A percentile compares a stretch with the other conserved stretches of the same genome.
These are phyloP conservation scores for Eonycteris spelaea DNA, from an alignment of 2,113 vertebrate species.

Conservation along the genomic window DNA sequence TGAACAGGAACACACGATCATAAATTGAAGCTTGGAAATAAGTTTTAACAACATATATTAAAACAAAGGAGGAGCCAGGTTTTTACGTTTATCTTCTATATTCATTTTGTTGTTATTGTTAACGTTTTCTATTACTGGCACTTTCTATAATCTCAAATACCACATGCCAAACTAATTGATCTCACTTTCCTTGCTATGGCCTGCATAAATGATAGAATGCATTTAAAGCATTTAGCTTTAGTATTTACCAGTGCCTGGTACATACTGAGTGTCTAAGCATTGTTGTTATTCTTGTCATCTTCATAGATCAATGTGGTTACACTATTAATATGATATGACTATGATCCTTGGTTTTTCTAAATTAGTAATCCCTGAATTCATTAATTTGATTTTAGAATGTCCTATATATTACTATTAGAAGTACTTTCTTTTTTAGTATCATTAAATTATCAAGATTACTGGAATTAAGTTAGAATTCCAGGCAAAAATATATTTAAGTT, in stretches of 20 bases:
- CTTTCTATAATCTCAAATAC: slow-evolving; percentile 45
- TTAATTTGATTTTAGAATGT: not conserved
- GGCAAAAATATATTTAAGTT: not conserved
- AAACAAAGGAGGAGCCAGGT: not conserved
- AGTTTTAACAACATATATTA: not conserved
- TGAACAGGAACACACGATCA: not conserved
- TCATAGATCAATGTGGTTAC: not conserved
- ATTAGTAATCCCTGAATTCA: not conserved
- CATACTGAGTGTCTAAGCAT: not conserved
- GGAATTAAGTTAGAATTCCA: slow-evolving; percentile 7
- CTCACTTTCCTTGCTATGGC: too few species aligned
- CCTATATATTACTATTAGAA: not conserved
- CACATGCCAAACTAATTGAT: not conserved
- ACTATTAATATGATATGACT: not conserved
- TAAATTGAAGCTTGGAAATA: not conserved
- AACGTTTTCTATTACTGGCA: not conserved
- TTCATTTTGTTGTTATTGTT: not conserved
- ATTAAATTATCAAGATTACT: not conserved
- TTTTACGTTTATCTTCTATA: not conserved
- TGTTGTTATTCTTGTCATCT: not conserved
- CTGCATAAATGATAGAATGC: not conserved
- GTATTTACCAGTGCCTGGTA: not conserved
- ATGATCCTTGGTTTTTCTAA: not conserved
- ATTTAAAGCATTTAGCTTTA: not conserved
- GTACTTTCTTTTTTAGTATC: not conserved